phyloP scores from a whole-genome alignment of 2,113 vertebrate species.

The Albula glossodonta region DNA sequence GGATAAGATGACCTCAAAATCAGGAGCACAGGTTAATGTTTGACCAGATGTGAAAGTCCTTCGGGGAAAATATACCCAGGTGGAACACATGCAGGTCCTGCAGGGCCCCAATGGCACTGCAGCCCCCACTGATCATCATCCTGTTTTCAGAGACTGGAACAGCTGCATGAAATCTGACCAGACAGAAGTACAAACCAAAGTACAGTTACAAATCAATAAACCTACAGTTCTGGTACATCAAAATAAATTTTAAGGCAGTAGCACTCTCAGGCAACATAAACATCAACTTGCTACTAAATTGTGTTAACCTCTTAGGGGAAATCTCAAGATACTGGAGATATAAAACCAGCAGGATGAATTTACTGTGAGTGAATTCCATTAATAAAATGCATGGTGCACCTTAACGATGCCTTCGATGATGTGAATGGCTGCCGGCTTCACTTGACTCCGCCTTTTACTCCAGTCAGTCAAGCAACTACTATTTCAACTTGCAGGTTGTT shows the following conservation, averaged over 20 bases:
- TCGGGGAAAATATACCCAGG: slow-evolving; percentile 62
- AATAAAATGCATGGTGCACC: neutral
- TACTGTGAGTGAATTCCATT: neutral
- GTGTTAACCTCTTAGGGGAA: neutral
- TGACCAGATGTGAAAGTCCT: neutral
- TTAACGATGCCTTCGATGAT: neutral
- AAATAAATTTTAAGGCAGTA: neutral
- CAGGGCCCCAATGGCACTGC: slow-evolving; percentile 75
- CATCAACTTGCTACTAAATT: neutral
- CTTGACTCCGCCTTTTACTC: neutral
- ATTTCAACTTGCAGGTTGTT: neutral
- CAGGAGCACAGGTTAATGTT: neutral
- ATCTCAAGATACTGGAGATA: neutral
- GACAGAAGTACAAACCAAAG: slow-evolving; percentile 26
- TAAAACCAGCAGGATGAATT: neutral
- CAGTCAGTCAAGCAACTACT: neutral
- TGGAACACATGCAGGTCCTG: slow-evolving; percentile 78
- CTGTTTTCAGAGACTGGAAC: slow-evolving; percentile 75
- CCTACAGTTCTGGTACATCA: neutral
- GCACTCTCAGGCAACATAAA: neutral
- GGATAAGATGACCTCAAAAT: neutral
- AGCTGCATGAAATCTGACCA: slow-evolving; percentile 80
- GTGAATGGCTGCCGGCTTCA: neutral
- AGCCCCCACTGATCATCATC: slow-evolving; percentile 83
- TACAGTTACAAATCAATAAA: neutral